Conservation (phyloP, 1,140 invertebrate genomes). For the Antheraea pernyi region DNA sequence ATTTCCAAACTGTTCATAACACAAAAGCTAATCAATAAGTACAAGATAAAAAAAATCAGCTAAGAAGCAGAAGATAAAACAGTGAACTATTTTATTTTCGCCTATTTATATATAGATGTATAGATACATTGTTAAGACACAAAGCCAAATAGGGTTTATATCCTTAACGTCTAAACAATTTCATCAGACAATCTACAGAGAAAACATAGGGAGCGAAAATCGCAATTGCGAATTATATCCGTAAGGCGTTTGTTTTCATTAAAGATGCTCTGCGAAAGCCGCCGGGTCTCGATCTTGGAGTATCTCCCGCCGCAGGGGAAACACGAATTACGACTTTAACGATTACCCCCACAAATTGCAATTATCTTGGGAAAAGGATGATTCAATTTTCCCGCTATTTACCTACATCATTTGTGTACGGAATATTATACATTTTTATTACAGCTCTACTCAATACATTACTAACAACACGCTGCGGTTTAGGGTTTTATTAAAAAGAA, state of each 20-base stretch:
- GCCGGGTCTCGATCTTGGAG: constrained; percentile 3
- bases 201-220: constrained; percentile 15
- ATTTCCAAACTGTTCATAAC: no score
- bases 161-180: constrained; percentile 1
- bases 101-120: no score
- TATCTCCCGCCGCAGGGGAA: constrained; percentile 12
- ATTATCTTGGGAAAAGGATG: constrained; percentile 15
- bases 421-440: not conserved
- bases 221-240: constrained; percentile 22
- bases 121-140: no score
- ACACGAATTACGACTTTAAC: constrained; percentile 24
- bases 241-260: constrained; percentile 27
- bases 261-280: constrained; percentile 1
- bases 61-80: no score
- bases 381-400: constrained; percentile 3
- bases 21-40: no score
- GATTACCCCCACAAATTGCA: constrained; percentile 22
- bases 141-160: no score
- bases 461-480: no score
- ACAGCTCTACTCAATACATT: no score
- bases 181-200: constrained; percentile 11
- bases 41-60: no score
- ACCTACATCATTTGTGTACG: not conserved
- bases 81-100: no score
- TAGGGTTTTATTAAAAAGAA: no score